Conservation (phyloP, 2,888 invertebrate genomes). For the Diarsia mendica region DNA sequence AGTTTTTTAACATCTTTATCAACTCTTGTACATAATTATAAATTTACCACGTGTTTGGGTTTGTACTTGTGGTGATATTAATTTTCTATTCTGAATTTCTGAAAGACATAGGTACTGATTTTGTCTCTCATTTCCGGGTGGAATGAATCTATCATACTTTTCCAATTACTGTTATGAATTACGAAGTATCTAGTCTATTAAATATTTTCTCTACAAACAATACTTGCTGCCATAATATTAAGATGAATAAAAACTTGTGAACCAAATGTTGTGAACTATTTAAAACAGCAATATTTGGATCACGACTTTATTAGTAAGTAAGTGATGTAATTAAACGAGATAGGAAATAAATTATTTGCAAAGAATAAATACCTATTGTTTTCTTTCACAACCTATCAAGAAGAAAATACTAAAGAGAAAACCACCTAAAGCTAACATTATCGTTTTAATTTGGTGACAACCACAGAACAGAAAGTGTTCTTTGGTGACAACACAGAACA, state of each 20-base stretch:
- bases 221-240: slow-evolving; percentile 82
- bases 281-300: slow-evolving; percentile 82
- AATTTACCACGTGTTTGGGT: no score
- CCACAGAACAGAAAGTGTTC: no score
- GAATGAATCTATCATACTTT: slow-evolving; percentile 5
- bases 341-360: slow-evolving; percentile 74
- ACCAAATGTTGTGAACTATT: slow-evolving; percentile 79
- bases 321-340: slow-evolving; percentile 46
- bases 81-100: neutral
- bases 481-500: neutral
- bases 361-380: slow-evolving; percentile 56
- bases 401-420: neutral
- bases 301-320: slow-evolving; percentile 79
- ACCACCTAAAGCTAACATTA: neutral
- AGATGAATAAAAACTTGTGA: slow-evolving; percentile 80
- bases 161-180: slow-evolving; percentile 53
- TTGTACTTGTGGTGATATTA: neutral
- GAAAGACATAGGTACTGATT: neutral
- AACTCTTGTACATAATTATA: neutral
- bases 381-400: slow-evolving; percentile 52
- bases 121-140: neutral
- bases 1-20: slow-evolving; percentile 10
- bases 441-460: neutral
- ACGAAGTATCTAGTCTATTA: slow-evolving; percentile 65
- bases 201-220: slow-evolving; percentile 60